These are phyloP conservation scores for Aleiodes alternator DNA, from an alignment of 2,888 invertebrate genomes.

Conservation along the genomic window DNA sequence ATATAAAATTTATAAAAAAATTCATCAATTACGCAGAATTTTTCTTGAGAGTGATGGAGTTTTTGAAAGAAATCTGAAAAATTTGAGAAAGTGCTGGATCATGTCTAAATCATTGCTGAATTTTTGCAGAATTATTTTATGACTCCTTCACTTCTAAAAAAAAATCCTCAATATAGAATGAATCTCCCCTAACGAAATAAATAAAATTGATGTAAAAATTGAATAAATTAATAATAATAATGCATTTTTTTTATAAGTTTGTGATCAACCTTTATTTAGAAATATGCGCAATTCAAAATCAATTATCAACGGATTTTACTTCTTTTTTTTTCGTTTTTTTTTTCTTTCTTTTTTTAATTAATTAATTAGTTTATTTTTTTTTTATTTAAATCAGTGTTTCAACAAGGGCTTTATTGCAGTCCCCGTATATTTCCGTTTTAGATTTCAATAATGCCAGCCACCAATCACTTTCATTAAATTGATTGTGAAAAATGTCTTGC, in stretches of 20 bases:
- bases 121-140: no score
- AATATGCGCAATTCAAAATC: constrained; percentile 64
- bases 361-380: not conserved
- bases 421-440: constrained; percentile 31
- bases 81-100: no score
- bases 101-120: no score
- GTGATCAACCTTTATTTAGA: constrained; percentile 66
- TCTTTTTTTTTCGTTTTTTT: not conserved
- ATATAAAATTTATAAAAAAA: no score
- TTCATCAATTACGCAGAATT: not conserved
- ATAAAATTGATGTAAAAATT: no score
- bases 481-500: constrained; percentile 14
- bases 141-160: no score
- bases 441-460: constrained; percentile 24
- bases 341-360: not conserved
- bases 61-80: no score
- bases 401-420: constrained; percentile 40
- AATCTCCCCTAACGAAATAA: no score
- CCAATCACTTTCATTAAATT: constrained; percentile 21
- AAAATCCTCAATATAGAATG: no score
- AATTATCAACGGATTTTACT: constrained; percentile 49
- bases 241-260: constrained; percentile 45
- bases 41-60: not conserved
- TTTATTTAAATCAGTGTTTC: constrained; percentile 32
- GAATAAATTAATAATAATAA: not conserved